A percentile compares a stretch with the other conserved stretches of the same genome.
Conservation (phyloP, 2,888 invertebrate genomes). For the Heliconius ismenius region DNA sequence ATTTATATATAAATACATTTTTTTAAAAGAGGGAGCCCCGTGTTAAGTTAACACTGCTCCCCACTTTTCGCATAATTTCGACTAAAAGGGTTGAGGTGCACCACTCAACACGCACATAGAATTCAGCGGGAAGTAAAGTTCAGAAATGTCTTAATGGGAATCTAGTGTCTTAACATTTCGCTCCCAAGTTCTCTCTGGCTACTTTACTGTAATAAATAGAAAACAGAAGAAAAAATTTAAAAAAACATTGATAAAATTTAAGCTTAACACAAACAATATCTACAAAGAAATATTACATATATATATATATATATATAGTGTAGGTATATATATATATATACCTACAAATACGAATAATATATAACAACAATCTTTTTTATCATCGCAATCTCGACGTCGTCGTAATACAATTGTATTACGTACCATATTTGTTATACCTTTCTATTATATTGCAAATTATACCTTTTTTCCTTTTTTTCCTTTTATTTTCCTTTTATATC, state of each 20-base stretch:
- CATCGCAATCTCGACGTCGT: slow-evolving; percentile 43
- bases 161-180: too few species aligned
- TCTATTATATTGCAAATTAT: slow-evolving; percentile 56
- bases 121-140: too few species aligned
- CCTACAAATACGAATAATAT: not conserved
- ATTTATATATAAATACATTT: too few species aligned
- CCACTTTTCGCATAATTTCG: too few species aligned
- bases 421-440: slow-evolving; percentile 56
- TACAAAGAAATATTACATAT: slow-evolving; percentile 1
- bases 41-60: too few species aligned
- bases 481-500: slow-evolving; percentile 39
- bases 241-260: not conserved
- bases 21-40: too few species aligned
- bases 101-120: too few species aligned
- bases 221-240: not conserved
- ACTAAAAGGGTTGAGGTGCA: too few species aligned
- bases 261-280: not conserved
- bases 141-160: too few species aligned
- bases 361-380: slow-evolving; percentile 33
- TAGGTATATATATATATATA: too few species aligned
- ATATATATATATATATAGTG: not conserved
- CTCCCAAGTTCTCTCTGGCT: too few species aligned
- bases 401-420: slow-evolving; percentile 40
- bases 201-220: too few species aligned
- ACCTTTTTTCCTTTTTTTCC: slow-evolving; percentile 29